Conservation (phyloP, 2,797 vertebrate genomes). For the Channa striata region DNA sequence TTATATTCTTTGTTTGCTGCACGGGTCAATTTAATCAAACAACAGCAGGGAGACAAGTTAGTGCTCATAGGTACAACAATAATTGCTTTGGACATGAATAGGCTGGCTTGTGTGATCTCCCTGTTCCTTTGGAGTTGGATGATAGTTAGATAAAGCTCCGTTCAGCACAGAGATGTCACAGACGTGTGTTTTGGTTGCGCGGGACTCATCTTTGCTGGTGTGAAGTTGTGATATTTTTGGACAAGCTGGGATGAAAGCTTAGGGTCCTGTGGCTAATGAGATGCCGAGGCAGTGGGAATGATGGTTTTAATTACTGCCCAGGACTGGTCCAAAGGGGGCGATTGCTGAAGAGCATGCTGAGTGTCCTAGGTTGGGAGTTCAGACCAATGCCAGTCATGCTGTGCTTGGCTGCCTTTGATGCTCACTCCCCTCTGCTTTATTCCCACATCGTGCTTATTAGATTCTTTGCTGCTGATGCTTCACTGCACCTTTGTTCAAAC, state of each 20-base stretch:
- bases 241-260: constrained; percentile 93
- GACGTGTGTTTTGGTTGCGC: constrained; percentile 60
- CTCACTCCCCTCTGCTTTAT: constrained; percentile 92
- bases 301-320: constrained; percentile 99
- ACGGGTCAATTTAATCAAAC: constrained; percentile 59
- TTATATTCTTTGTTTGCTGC: constrained; percentile 50
- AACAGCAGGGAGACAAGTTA: constrained; percentile 49
- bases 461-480: constrained; percentile 80
- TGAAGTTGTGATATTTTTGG: constrained; percentile 85
- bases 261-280: constrained; percentile 95
- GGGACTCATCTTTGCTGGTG: constrained; percentile 65
- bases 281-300: constrained; percentile 93
- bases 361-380: constrained; percentile 95
- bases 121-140: constrained; percentile 60
- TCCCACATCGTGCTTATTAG: constrained; percentile 84
- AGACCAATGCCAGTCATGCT: constrained; percentile 96
- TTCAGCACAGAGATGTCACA: constrained; percentile 58
- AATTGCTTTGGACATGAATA: constrained; percentile 54
- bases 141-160: constrained; percentile 58
- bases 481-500: constrained; percentile 80
- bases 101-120: constrained; percentile 53
- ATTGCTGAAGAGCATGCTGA: constrained; percentile 86
- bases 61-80: constrained; percentile 48
- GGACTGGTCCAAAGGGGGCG: constrained; percentile 89
- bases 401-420: constrained; percentile 96